Conservation (phyloP, 2,113 vertebrate genomes). For the Monopterus albus region DNA sequence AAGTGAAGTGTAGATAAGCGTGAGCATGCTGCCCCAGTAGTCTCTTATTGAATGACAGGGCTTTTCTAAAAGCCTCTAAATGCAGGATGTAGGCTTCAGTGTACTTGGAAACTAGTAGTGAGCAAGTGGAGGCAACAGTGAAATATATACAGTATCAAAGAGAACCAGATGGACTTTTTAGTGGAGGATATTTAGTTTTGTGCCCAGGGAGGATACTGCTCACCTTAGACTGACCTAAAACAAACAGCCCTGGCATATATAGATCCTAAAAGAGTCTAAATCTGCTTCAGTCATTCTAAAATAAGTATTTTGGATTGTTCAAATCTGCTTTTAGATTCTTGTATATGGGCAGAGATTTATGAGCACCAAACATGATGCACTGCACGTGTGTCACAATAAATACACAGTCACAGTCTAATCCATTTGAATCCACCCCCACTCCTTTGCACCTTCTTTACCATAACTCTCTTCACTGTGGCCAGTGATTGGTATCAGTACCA, state of each 20-base stretch:
- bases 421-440: constrained; percentile 39
- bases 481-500: constrained; percentile 63
- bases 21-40: constrained; percentile 72
- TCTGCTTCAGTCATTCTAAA: neutral
- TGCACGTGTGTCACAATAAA: neutral
- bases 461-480: constrained; percentile 42
- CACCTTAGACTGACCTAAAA: constrained; percentile 35
- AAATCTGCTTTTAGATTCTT: too few relatives aligned
- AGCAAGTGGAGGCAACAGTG: constrained; percentile 65
- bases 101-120: constrained; percentile 62
- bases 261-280: neutral
- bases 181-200: constrained; percentile 52
- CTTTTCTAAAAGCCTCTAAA: constrained; percentile 82
- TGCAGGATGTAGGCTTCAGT: constrained; percentile 78
- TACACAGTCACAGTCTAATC: neutral
- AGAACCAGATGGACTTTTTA: constrained; percentile 66
- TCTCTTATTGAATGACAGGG: constrained; percentile 77
- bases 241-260: constrained; percentile 40
- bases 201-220: constrained; percentile 47
- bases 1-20: constrained; percentile 74
- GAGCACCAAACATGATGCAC: neutral
- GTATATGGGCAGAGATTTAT: neutral
- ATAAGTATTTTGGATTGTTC: neutral
- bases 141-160: constrained; percentile 52
- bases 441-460: neutral